A percentile compares a stretch with the other conserved stretches of the same genome.
Evolutionary conservation across 1,140 invertebrate genomes (phyloP).

Genomic region (Drosophila funebris): DNA sequence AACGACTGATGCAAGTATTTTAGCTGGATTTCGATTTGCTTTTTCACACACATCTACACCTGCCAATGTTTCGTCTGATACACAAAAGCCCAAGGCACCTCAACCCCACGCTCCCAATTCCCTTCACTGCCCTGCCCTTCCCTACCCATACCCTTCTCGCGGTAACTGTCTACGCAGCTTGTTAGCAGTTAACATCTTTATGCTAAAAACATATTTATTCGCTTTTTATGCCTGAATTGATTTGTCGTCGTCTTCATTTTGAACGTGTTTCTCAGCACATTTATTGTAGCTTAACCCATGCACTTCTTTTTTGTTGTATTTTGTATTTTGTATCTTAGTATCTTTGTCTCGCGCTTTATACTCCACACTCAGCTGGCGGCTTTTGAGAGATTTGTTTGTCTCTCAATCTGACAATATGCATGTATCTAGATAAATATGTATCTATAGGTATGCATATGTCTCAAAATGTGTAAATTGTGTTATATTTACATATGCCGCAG

Average conservation of each 20-base stretch:
- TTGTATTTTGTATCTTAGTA: background rate
- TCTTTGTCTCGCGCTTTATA: conserved; percentile 44
- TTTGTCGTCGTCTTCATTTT: conserved; percentile 73
- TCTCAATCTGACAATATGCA: conserved; percentile 30
- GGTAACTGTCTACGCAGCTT: conserved; percentile 45
- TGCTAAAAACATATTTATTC: conserved; percentile 82
- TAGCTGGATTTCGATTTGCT: conserved; percentile 24
- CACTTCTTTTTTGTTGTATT: conserved; percentile 20
- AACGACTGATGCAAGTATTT: conserved; percentile 7
- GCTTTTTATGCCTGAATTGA: conserved; percentile 82
- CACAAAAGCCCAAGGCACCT: background rate
- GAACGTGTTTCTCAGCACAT: conserved; percentile 65
- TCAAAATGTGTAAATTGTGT: conserved; percentile 66
- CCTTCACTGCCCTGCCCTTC: background rate
- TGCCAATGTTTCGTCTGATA: too few relatives aligned
- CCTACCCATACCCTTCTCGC: background rate
- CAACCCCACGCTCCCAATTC: background rate
- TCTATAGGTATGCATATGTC: conserved; percentile 38
- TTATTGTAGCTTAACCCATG: conserved; percentile 50
- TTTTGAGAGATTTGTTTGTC: conserved; percentile 34
- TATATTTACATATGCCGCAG: conserved; percentile 65
- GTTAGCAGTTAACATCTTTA: conserved; percentile 80
- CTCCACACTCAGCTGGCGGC: background rate
- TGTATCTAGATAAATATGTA: conserved; percentile 18
- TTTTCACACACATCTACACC: conserved; percentile 33